Conservation (phyloP, 1,140 invertebrate species). For the Leptinotarsa undecemlineata region DNA sequence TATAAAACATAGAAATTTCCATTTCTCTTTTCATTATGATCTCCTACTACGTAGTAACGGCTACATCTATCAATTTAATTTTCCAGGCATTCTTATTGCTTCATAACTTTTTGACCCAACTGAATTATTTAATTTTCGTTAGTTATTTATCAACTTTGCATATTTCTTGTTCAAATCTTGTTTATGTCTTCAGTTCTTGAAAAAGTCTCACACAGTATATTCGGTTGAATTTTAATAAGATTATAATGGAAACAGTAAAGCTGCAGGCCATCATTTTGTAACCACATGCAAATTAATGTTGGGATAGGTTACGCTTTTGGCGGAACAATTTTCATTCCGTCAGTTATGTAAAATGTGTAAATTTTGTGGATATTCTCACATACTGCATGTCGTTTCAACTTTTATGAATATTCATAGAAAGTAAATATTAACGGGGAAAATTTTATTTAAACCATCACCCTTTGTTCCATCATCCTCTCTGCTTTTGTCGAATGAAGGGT, state of each 20-base stretch:
- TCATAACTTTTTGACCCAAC: too few relatives aligned
- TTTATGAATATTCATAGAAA: constrained; percentile 27
- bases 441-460: constrained; percentile 28
- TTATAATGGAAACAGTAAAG: constrained; percentile 18
- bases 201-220: too few relatives aligned
- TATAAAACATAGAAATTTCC: too few relatives aligned
- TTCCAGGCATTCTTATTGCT: too few relatives aligned
- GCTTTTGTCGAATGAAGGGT: neutral
- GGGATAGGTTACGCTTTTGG: constrained; percentile 25
- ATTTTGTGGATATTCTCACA: constrained; percentile 29
- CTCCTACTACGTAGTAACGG: too few relatives aligned
- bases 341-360: constrained; percentile 29
- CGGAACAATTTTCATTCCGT: constrained; percentile 20
- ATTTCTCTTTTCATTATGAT: too few relatives aligned
- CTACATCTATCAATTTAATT: too few relatives aligned
- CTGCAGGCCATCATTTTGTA: constrained; percentile 19
- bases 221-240: neutral
- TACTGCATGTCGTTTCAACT: constrained; percentile 18
- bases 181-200: too few relatives aligned
- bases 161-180: too few relatives aligned
- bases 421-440: constrained; percentile 25
- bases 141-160: too few relatives aligned
- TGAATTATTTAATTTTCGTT: too few relatives aligned
- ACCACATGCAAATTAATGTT: constrained; percentile 28
- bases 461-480: constrained; percentile 25